Evolutionary conservation across 92 coral and sea anemone genomes (phyloP).

Genomic region (Nematostella vectensis): DNA sequence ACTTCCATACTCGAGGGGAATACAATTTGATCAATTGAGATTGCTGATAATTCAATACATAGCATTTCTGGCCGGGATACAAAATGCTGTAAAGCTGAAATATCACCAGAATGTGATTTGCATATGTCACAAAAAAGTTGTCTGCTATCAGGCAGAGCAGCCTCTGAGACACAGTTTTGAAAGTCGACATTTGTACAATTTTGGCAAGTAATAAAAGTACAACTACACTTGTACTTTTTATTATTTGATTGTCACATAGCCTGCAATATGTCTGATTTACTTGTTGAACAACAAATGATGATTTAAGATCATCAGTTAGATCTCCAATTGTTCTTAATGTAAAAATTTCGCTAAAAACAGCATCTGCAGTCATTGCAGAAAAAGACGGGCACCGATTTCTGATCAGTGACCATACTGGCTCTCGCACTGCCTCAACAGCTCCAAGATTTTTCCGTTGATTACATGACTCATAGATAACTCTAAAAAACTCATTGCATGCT

Average conservation of each 20-base stretch:
- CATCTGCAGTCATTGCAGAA: slow-evolving; percentile 52
- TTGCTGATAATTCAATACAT: slow-evolving; percentile 34
- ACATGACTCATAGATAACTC: slow-evolving; percentile 24
- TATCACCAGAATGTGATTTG: slow-evolving; percentile 37
- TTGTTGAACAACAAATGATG: slow-evolving; percentile 43
- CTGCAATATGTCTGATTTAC: slow-evolving; percentile 14
- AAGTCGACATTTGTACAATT: slow-evolving; percentile 12
- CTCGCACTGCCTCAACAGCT: slow-evolving; percentile 37
- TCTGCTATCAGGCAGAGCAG: slow-evolving; percentile 34
- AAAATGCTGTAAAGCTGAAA: slow-evolving; percentile 46
- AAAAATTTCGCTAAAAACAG: slow-evolving; percentile 59
- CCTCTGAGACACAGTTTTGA: slow-evolving; percentile 48
- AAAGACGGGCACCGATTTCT: slow-evolving; percentile 30
- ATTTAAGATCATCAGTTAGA: slow-evolving; percentile 35
- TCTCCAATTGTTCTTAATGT: slow-evolving; percentile 29
- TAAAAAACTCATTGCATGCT: slow-evolving; percentile 39
- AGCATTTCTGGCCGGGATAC: slow-evolving; percentile 25
- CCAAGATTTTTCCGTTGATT: slow-evolving; percentile 20
- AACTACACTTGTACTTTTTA: slow-evolving; percentile 38
- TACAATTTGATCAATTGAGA: slow-evolving; percentile 16
- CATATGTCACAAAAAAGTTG: slow-evolving; percentile 40
- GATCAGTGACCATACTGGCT: slow-evolving; percentile 42
- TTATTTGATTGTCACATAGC: slow-evolving; percentile 33
- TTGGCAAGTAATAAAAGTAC: slow-evolving; percentile 40
- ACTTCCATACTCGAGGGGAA: slow-evolving; percentile 24